A percentile compares a stretch with the other conserved stretches of the same genome.
These are phyloP conservation scores for Tetrax tetrax DNA, from an alignment of 2,113 vertebrate genomes.

Conservation along the genomic window DNA sequence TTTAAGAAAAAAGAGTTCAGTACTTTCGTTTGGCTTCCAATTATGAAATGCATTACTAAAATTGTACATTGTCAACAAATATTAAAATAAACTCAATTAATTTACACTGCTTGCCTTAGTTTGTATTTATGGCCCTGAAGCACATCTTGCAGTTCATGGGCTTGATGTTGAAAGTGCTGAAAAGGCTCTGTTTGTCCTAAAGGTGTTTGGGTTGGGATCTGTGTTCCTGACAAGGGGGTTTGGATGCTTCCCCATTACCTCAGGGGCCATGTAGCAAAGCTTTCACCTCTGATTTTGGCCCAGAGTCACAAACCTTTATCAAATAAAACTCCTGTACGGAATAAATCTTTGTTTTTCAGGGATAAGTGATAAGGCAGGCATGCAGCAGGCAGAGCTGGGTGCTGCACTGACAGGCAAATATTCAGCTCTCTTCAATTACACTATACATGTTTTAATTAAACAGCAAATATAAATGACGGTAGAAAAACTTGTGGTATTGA, in stretches of 20 bases:
- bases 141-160: not conserved
- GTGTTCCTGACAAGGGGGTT: not conserved
- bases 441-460: not conserved
- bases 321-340: not conserved
- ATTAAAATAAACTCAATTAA: not conserved
- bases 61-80: not conserved
- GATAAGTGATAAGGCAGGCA: not conserved
- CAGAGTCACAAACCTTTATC: not conserved
- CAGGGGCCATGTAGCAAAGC: not conserved
- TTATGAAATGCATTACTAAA: not conserved
- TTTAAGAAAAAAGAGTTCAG: not conserved
- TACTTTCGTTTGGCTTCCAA: not conserved
- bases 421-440: not conserved
- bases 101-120: not conserved
- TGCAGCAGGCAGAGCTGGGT: not conserved
- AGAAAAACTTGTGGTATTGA: not conserved
- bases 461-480: not conserved
- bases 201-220: not conserved
- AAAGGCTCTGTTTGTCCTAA: not conserved
- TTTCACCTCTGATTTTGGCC: not conserved
- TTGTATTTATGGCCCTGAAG: not conserved
- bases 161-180: not conserved
- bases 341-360: not conserved
- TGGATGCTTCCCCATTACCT: not conserved
- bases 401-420: not conserved